Evolutionary conservation across 2,113 vertebrate species (phyloP).

Genomic region (Miniopterus natalensis): DNA sequence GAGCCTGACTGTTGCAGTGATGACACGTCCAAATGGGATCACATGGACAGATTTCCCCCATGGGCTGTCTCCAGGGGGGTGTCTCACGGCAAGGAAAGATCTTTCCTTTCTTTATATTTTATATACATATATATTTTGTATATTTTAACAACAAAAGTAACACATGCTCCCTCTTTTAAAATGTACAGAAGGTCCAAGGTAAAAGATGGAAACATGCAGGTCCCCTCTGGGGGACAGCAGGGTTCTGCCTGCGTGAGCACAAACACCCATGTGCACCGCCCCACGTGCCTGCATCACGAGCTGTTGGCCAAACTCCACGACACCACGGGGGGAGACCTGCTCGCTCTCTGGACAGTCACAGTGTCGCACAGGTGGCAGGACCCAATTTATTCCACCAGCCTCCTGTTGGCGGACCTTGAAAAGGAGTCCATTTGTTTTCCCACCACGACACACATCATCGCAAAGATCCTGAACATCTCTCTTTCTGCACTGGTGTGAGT

Average conservation of each 20-base stretch:
- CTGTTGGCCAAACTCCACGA: neutral
- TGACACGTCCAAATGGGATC: rapidly evolving
- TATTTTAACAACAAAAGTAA: neutral
- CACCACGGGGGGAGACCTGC: no score
- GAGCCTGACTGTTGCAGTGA: neutral
- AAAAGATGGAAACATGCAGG: neutral
- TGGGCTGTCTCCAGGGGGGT: no score
- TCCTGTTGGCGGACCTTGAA: no score
- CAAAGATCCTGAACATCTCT: neutral
- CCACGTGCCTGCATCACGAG: neutral
- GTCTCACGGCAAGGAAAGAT: neutral
- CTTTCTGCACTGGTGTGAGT: neutral
- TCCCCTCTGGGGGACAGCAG: no score
- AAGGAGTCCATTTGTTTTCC: neutral
- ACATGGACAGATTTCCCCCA: no score
- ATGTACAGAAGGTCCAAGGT: neutral
- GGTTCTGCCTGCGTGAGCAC: no score
- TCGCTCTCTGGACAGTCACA: neutral
- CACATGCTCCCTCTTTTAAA: neutral
- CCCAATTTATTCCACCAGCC: neutral
- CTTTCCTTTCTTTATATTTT: neutral
- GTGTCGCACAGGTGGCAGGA: no score
- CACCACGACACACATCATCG: neutral
- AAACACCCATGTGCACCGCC: rapidly evolving
- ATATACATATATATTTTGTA: neutral